Evolutionary conservation across 1,140 invertebrate genomes (phyloP).

Genomic region (Brachionus paranguensis): DNA sequence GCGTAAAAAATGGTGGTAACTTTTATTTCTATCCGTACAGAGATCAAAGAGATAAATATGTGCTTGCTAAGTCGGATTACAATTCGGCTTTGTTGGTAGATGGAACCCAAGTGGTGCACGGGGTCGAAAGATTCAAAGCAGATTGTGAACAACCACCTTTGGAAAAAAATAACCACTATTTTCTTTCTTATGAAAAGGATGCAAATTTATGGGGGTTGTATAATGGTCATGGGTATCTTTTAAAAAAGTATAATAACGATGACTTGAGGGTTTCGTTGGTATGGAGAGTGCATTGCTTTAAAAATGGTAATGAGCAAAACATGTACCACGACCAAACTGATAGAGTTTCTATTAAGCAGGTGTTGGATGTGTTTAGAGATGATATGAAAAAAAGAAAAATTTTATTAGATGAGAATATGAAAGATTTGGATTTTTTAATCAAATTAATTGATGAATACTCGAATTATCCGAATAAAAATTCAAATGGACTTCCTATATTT

Average conservation of each 20-base stretch:
- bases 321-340: neutral
- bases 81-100: slow-evolving; percentile 25
- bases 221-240: neutral
- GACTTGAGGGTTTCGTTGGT: slow-evolving; percentile 16
- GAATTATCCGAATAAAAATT: slow-evolving; percentile 12
- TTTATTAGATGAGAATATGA: neutral
- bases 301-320: neutral
- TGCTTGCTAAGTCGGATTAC: slow-evolving; percentile 13
- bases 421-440: slow-evolving; percentile 8
- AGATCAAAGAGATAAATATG: neutral
- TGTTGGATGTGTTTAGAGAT: neutral
- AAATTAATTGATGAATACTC: slow-evolving; percentile 16
- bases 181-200: neutral
- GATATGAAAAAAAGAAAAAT: slow-evolving; percentile 10
- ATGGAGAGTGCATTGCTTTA: slow-evolving; percentile 33
- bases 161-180: slow-evolving; percentile 11
- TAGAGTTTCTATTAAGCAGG: neutral
- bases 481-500: neutral
- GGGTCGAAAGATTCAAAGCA: slow-evolving; percentile 19
- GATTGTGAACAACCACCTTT: slow-evolving; percentile 21
- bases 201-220: neutral
- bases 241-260: neutral
- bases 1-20: slow-evolving; percentile 22
- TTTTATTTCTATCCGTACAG: slow-evolving; percentile 35
- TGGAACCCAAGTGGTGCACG: slow-evolving; percentile 37